Percentiles rank a stretch among this genome's conserved stretches.
phyloP scores from a whole-genome alignment of 2,797 vertebrate genomes.

The Phalloptychus januarius region DNA sequence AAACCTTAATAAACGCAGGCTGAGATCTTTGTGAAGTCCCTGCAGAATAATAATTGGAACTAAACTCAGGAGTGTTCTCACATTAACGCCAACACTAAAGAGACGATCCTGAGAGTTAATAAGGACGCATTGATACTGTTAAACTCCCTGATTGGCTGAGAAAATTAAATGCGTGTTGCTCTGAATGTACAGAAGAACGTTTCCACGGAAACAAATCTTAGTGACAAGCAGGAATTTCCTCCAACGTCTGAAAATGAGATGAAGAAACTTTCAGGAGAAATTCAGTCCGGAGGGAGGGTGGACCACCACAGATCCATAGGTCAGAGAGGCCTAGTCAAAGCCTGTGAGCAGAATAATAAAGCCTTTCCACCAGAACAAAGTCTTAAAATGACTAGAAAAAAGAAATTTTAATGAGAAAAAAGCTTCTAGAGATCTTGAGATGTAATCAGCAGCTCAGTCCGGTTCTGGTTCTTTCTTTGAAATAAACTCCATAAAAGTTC shows the following conservation, averaged over 20 bases:
- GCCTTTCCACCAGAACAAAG: too few species aligned
- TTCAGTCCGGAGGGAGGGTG: background rate
- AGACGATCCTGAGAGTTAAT: conserved; percentile 42
- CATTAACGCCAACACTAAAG: conserved; percentile 40
- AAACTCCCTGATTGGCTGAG: conserved; percentile 22
- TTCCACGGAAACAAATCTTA: background rate
- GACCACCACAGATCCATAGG: background rate
- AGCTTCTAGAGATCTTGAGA: too few species aligned
- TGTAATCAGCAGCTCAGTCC: too few species aligned
- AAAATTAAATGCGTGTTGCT: conserved; percentile 29
- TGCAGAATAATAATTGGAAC: conserved; percentile 58
- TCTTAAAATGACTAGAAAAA: too few species aligned
- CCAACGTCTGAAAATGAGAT: background rate
- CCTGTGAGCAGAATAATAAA: too few species aligned
- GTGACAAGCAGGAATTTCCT: background rate
- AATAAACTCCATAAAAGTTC: too few species aligned
- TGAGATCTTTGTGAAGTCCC: conserved; percentile 53
- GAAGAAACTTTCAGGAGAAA: background rate
- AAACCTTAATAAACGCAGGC: conserved; percentile 47
- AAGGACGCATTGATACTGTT: conserved; percentile 37
- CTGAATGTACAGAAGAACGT: conserved; percentile 6
- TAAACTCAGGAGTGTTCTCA: conserved; percentile 69
- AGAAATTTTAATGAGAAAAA: too few species aligned
- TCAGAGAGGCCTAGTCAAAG: background rate
- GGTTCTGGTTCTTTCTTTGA: too few species aligned